Base-by-base conservation (phyloP, 2,113 vertebrate species). In the Lepidothrix coronata region DNA sequence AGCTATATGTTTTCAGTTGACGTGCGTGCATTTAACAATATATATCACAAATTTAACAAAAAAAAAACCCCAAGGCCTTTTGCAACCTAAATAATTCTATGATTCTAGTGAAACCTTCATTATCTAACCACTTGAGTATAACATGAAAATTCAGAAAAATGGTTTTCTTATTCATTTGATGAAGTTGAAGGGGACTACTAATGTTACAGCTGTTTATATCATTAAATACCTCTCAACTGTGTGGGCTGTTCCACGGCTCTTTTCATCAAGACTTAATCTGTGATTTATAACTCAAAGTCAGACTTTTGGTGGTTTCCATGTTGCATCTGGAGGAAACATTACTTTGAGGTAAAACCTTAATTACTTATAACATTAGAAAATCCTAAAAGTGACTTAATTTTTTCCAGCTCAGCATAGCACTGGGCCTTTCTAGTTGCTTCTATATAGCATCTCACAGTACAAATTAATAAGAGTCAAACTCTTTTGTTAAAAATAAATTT, bases 241-340 rank as follows among this genome's bases (percentile, higher is more conserved):
- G 58, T 85, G 81, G 44, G 88, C 49, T 89, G 67, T 74, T 86
- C 52, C 7, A 28, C 31, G 54, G 48, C 14, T 94, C 31, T 67
- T 95, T 93, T 97, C 73, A 93, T 63, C 74, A 85, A 35, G 80
- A 61, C 12, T 80, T 82, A 76, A 85, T 87, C 48, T 84, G n/a
- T 91, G 80, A 82, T 89, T 87, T 93, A 62, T 87, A 89, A 15
- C 33, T 91, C 18, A 27, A 72, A 90, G 48, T 94, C 85, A 83
- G 75, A 43, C 59, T 72, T 88, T 8, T 79, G 62, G 57, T 82
- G 54, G 49, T 67, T 95, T 96, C 63, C 3, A 2, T 8, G 14
- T 74, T 1, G 7, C n/a, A 68, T 75, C 52, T 91, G 67, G 75
- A 85, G 62, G 63, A 87, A 91, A 19, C 19, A 27, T 72, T 90